These are phyloP conservation scores for Orientallactaga sibirica DNA, from an alignment of 2,797 vertebrate genomes.

Conservation along the genomic window DNA sequence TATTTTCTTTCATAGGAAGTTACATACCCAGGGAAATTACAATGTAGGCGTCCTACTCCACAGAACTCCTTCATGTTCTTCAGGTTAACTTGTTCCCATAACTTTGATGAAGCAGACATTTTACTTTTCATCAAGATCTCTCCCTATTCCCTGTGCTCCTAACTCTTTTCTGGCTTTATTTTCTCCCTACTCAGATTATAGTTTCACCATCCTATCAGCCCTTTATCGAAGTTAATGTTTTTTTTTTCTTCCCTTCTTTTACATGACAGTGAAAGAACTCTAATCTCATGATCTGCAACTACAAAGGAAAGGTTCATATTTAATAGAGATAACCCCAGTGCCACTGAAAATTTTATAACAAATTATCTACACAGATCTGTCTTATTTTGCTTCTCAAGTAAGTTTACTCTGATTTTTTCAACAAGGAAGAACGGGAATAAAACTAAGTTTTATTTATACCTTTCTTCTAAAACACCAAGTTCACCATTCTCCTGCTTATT, in stretches of 20 bases:
- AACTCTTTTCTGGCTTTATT: background rate
- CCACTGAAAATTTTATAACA: constrained; percentile 27
- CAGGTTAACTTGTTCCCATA: background rate
- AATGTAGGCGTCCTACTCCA: background rate
- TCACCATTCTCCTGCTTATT: background rate
- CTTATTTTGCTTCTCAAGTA: background rate
- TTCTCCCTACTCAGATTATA: constrained; percentile 35
- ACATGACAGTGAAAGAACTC: constrained; percentile 1
- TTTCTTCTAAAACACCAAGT: background rate
- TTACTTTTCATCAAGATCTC: constrained; percentile 40
- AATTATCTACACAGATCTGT: constrained; percentile 19
- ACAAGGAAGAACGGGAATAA: background rate
- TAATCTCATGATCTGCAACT: background rate
- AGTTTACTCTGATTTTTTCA: background rate
- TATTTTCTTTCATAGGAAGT: constrained; percentile 13
- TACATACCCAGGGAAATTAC: background rate
- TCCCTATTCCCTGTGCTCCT: background rate
- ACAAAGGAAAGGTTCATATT: background rate
- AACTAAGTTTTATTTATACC: background rate
- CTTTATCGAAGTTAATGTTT: constrained; percentile 20
- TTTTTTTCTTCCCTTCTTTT: constrained; percentile 26
- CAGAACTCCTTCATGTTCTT: background rate
- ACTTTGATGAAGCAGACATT: background rate
- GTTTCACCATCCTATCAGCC: background rate
- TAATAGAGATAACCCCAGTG: background rate